Evolutionary conservation across 2,888 invertebrate genomes (phyloP).

Genomic region (Biston stratarius): DNA sequence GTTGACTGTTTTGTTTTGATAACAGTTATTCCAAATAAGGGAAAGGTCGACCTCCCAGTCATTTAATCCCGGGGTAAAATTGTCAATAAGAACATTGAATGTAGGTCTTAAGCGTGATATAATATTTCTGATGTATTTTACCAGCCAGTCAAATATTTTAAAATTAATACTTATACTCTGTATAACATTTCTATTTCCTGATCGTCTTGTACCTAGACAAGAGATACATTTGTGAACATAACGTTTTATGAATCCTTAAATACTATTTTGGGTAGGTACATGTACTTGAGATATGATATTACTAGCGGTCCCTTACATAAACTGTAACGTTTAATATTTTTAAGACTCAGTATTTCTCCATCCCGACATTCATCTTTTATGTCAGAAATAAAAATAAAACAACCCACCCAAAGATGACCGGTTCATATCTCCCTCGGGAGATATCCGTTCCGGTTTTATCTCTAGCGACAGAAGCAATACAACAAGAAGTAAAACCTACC

Average conservation of each 20-base stretch:
- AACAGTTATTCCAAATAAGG: neutral
- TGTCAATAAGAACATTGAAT: neutral
- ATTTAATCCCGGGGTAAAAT: neutral
- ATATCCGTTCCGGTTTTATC: slow-evolving; percentile 29
- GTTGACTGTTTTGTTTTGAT: slow-evolving; percentile 15
- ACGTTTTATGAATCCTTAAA: slow-evolving; percentile 11
- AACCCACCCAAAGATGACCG: slow-evolving; percentile 37
- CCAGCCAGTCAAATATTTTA: neutral
- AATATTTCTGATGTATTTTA: neutral
- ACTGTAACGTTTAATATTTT: slow-evolving; percentile 32
- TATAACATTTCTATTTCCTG: neutral
- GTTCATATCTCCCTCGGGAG: slow-evolving; percentile 28
- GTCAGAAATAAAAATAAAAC: slow-evolving; percentile 32
- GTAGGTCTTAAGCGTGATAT: neutral
- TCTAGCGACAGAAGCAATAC: slow-evolving; percentile 36
- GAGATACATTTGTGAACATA: slow-evolving; percentile 7
- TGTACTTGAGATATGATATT: slow-evolving; percentile 10
- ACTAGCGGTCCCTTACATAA: slow-evolving; percentile 24
- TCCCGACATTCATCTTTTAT: slow-evolving; percentile 33
- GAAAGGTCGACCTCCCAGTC: neutral
- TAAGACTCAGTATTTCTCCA: slow-evolving; percentile 22
- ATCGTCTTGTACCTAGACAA: neutral
- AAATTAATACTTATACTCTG: neutral
- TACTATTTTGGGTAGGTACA: slow-evolving; percentile 5
- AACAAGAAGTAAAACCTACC: slow-evolving; percentile 62